Evolutionary conservation across 2,888 invertebrate genomes (phyloP).

Genomic region (Neuroscelio doddi): DNA sequence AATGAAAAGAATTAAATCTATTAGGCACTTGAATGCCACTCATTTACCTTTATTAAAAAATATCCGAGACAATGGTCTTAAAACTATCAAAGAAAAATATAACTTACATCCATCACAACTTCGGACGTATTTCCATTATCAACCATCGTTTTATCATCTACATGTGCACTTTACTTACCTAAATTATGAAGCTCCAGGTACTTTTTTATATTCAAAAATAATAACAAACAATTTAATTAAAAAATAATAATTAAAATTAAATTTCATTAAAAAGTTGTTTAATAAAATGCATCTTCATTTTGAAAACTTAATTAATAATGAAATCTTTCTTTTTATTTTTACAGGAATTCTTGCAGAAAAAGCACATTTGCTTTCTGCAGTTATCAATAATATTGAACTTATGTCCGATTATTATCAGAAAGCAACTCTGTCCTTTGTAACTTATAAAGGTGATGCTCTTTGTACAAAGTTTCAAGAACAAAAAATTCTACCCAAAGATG

Average conservation of each 20-base stretch:
- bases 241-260: conserved; percentile 8
- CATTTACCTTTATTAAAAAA: conserved; percentile 90
- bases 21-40: conserved; percentile 85
- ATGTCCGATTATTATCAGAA: conserved; percentile 87
- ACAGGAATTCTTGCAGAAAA: conserved; percentile 86
- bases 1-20: conserved; percentile 82
- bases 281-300: conserved; percentile 6
- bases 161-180: conserved; percentile 94
- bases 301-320: not conserved
- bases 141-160: conserved; percentile 96
- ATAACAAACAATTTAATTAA: conserved; percentile 2
- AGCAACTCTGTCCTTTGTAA: conserved; percentile 85
- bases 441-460: conserved; percentile 84
- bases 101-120: conserved; percentile 80
- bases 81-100: conserved; percentile 85
- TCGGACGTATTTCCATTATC: conserved; percentile 93
- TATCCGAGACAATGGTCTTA: conserved; percentile 82
- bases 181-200: conserved; percentile 83
- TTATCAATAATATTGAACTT: conserved; percentile 92
- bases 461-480: conserved; percentile 78
- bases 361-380: conserved; percentile 89
- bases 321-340: conserved; percentile 36
- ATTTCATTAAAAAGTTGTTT: conserved; percentile 2
- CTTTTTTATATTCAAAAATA: conserved; percentile 13
- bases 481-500: conserved; percentile 70